Evolutionary conservation across 2,113 vertebrate species (phyloP).

Genomic region (Apus apus): DNA sequence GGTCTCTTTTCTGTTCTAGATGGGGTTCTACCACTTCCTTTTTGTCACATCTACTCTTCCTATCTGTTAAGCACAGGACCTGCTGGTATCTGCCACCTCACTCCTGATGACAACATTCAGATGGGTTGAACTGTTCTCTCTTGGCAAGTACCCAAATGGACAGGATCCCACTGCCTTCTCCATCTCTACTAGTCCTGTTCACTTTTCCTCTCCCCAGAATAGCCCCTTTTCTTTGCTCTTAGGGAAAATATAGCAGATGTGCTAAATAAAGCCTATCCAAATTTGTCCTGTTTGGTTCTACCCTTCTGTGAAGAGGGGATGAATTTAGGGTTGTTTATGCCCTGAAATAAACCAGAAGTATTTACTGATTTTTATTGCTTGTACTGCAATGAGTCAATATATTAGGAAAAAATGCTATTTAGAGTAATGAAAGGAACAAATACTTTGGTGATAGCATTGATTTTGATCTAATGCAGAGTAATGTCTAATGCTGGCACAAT

Average conservation of each 20-base stretch:
- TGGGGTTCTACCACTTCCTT: not conserved
- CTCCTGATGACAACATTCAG: not conserved
- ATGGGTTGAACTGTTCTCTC: not conserved
- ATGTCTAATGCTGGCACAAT: not conserved
- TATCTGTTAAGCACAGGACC: not conserved
- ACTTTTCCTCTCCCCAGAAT: not conserved
- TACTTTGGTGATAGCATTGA: conserved; percentile 40
- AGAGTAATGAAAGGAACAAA: conserved; percentile 44
- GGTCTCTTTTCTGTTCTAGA: not conserved
- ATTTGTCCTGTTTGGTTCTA: conserved; percentile 19
- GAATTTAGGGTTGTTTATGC: conserved; percentile 36
- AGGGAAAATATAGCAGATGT: conserved; percentile 1
- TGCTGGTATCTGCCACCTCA: not conserved
- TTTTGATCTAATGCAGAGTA: conserved; percentile 45
- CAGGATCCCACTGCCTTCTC: not conserved
- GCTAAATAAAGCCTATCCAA: conserved; percentile 28
- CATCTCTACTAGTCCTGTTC: not conserved
- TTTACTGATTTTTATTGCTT: conserved; percentile 57
- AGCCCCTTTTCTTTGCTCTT: not conserved
- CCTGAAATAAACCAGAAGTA: conserved; percentile 44
- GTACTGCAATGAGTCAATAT: conserved; percentile 33
- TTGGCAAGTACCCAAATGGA: not conserved
- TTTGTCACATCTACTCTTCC: not conserved
- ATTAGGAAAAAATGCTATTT: conserved; percentile 61
- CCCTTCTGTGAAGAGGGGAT: not conserved